These are phyloP conservation scores for Muschampia plurimacula DNA, from an alignment of 2,888 invertebrate genomes.

Conservation along the genomic window DNA sequence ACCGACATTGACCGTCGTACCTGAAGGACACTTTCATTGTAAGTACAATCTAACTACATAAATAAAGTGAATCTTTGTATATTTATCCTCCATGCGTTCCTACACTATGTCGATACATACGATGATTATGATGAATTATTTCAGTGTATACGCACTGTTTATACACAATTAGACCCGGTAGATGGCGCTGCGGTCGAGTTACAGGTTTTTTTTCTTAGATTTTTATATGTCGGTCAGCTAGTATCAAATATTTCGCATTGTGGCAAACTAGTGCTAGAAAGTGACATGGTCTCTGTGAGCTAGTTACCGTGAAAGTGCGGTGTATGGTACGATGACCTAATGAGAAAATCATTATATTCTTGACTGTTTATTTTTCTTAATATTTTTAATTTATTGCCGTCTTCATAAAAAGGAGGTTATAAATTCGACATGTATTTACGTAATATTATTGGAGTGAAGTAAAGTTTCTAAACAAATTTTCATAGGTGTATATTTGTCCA, in stretches of 20 bases:
- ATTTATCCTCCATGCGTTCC: not conserved
- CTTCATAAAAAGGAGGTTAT: too few species aligned
- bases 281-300: not conserved
- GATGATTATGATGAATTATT: not conserved
- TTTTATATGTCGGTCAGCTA: too few species aligned
- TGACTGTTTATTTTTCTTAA: not conserved
- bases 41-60: slow-evolving; percentile 50
- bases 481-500: too few species aligned
- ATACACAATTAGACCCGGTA: too few species aligned
- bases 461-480: too few species aligned
- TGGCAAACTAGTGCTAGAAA: slow-evolving; percentile 21
- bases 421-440: too few species aligned
- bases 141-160: not conserved
- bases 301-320: slow-evolving; percentile 23
- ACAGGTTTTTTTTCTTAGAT: too few species aligned
- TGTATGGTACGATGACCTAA: slow-evolving; percentile 38
- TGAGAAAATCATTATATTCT: not conserved
- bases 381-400: too few species aligned
- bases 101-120: not conserved
- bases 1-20: slow-evolving; percentile 57
- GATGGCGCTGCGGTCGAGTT: too few species aligned
- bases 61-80: not conserved
- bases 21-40: slow-evolving; percentile 71
- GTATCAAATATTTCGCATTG: slow-evolving; percentile 1
- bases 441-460: too few species aligned